Conservation (phyloP, 2,888 invertebrate genomes). For the Petrophora chlorosata region DNA sequence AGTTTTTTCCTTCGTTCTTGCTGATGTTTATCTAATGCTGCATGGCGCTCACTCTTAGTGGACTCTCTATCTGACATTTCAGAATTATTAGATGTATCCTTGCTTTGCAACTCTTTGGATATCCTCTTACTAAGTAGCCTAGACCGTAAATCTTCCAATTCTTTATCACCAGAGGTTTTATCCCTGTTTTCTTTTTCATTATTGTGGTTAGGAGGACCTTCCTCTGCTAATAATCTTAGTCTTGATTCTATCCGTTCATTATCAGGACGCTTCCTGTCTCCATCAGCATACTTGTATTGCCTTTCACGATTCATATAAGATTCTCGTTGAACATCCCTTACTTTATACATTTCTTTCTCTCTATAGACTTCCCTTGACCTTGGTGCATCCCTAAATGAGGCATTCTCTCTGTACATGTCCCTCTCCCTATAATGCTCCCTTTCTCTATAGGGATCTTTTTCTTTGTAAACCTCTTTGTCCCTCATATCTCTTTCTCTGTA, state of each 20-base stretch:
- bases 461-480: constrained; percentile 67
- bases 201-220: constrained; percentile 63
- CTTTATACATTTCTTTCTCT: constrained; percentile 63
- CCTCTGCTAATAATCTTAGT: constrained; percentile 67
- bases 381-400: constrained; percentile 55
- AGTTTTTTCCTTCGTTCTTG: constrained; percentile 87
- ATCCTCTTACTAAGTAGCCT: constrained; percentile 88
- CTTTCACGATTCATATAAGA: constrained; percentile 64
- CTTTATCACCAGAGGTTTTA: constrained; percentile 80
- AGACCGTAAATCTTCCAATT: constrained; percentile 90
- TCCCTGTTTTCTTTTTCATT: constrained; percentile 80
- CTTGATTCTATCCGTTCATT: constrained; percentile 72
- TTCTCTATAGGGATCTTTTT: constrained; percentile 69
- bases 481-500: constrained; percentile 66
- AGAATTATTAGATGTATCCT: constrained; percentile 65
- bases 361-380: constrained; percentile 62
- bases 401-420: constrained; percentile 60
- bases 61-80: constrained; percentile 73
- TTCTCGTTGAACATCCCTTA: constrained; percentile 68
- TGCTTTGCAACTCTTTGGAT: constrained; percentile 85
- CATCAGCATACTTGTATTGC: constrained; percentile 68
- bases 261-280: constrained; percentile 66
- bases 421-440: constrained; percentile 67
- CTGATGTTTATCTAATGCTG: constrained; percentile 74
- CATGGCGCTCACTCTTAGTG: constrained; percentile 65